Conservation (phyloP, 2,888 invertebrate species). For the Argyra leucocephala region DNA sequence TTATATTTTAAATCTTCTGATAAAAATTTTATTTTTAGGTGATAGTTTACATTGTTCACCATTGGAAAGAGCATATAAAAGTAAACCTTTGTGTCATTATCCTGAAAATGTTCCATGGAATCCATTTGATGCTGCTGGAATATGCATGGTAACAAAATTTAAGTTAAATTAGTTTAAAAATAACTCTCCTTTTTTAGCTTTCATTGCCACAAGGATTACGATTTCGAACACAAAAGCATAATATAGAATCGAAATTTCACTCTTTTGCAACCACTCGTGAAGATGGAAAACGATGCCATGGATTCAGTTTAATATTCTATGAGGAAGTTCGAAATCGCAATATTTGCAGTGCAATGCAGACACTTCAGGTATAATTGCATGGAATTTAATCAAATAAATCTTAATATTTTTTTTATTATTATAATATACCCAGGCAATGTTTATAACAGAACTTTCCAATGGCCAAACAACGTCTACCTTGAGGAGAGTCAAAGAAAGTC, state of each 20-base stretch:
- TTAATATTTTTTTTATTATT: too few relatives aligned
- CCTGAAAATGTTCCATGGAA: conserved; percentile 83
- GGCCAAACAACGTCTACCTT: conserved; percentile 59
- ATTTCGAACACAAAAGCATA: conserved; percentile 90
- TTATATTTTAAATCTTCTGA: too few relatives aligned
- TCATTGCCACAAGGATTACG: conserved; percentile 89
- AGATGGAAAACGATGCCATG: conserved; percentile 90
- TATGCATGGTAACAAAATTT: conserved; percentile 71
- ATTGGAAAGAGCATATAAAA: conserved; percentile 87
- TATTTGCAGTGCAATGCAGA: conserved; percentile 93
- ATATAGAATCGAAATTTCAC: conserved; percentile 79
- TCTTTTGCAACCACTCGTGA: conserved; percentile 95
- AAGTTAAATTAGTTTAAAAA: background rate
- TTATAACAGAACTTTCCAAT: conserved; percentile 78
- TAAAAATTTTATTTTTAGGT: conserved; percentile 48
- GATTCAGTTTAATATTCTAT: conserved; percentile 89
- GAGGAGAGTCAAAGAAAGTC: conserved; percentile 54
- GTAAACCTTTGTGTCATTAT: conserved; percentile 87
- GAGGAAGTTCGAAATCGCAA: conserved; percentile 89
- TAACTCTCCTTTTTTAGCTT: conserved; percentile 51
- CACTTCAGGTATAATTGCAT: conserved; percentile 65
- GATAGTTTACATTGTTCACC: conserved; percentile 81
- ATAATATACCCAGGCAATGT: conserved; percentile 87
- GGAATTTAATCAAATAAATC: conserved; percentile 39
- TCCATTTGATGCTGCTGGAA: conserved; percentile 89